Evolutionary conservation across 2,888 invertebrate species (phyloP), one percentile per base, ranked within the genome.

Genomic region (Xestia xanthographa): DNA sequence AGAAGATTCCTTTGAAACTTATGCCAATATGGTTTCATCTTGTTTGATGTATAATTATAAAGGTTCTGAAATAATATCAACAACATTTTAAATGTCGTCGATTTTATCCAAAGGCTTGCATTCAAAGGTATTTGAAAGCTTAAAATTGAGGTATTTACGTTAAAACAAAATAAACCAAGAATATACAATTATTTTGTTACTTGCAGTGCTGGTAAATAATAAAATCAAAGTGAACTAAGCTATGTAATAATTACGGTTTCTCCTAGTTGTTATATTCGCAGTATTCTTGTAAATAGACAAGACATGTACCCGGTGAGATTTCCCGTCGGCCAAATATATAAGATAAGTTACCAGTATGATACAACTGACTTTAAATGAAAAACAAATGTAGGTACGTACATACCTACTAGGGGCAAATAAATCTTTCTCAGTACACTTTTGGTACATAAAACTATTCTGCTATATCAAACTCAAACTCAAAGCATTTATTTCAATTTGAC

Each of bases 161-260:
- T n/a, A n/a, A n/a, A 29, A 62, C 65, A 79, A 79, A 66, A 41
- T 34, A 50, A 41, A 78, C 11, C n/a, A 45, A 71, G 67, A 79
- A 68, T 43, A 63, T 5, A 29, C 58, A 65, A 72, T 41, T 66
- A 38, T 71, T 62, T 71, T 76, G 77, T 70, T 38, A 41, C 41
- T 41, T 14, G 17, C 22, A 11, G n/a, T 41, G 41, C 11, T 11
- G 41, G 22, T 48, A 53, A 26, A 50, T 43, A 62, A 56, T 41
- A 71, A 79, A 56, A 56, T 67, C 22, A 41, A 67, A 79, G 48
- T 12, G 38, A 29, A 62, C 45, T 38, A 56, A 53, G 62, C 26
- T 56, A 48, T 62, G 43, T 20, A 17, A 63, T n/a, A n/a, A 53
- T n/a, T 43, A 56, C 22, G n/a, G 26, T 63, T 79, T 72, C n/a